Conservation (phyloP, 2,888 invertebrate species). For the Agrenia bidenticulata region DNA sequence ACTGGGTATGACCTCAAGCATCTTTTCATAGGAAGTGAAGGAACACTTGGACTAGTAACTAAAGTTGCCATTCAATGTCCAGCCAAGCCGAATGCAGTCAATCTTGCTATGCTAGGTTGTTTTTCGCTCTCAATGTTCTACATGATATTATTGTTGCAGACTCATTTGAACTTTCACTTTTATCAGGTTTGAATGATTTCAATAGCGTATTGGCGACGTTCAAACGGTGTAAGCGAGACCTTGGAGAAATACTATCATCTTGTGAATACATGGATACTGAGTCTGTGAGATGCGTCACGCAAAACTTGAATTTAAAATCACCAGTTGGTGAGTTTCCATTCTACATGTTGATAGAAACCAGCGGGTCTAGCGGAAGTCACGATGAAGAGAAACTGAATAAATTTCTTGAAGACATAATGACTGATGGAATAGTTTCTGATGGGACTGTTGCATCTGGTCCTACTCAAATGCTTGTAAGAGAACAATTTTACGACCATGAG, state of each 20-base stretch:
- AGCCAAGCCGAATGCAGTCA: constrained; percentile 74
- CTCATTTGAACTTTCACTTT: constrained; percentile 13
- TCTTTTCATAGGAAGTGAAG: constrained; percentile 96
- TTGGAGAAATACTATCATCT: constrained; percentile 90
- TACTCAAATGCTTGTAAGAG: constrained; percentile 59
- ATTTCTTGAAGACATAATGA: constrained; percentile 76
- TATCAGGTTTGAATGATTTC: constrained; percentile 72
- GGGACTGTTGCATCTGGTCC: constrained; percentile 85
- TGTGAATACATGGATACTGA: constrained; percentile 89
- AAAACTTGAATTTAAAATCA: constrained; percentile 64
- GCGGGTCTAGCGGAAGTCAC: constrained; percentile 79
- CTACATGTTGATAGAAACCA: constrained; percentile 83
- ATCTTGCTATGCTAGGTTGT: constrained; percentile 85
- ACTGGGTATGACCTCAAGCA: constrained; percentile 97
- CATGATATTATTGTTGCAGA: constrained; percentile 9
- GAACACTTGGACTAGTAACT: constrained; percentile 91
- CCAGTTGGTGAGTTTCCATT: constrained; percentile 64
- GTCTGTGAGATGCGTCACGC: constrained; percentile 68
- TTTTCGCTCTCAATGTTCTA: constrained; percentile 13
- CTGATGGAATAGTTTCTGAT: constrained; percentile 70
- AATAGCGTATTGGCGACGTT: constrained; percentile 75
- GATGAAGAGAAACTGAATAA: constrained; percentile 81
- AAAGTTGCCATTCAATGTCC: constrained; percentile 90
- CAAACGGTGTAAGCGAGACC: constrained; percentile 68
- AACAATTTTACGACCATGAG: background rate